A percentile compares a stretch with the other conserved stretches of the same genome.
Conservation (phyloP, 2,888 invertebrate genomes). For the Dichetophora obliterata region DNA sequence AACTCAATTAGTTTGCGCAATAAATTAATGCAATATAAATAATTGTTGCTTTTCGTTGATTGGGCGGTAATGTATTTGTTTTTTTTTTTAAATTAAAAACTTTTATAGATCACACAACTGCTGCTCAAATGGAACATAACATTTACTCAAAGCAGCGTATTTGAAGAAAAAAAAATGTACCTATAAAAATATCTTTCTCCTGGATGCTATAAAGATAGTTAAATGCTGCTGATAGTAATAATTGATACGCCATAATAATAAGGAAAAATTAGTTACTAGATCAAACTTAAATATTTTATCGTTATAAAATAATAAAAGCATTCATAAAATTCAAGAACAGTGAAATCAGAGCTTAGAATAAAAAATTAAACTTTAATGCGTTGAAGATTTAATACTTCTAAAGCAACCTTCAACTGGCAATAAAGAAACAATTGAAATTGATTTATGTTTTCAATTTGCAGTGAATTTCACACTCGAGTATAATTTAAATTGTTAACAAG, state of each 20-base stretch:
- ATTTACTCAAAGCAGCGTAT: too few species aligned
- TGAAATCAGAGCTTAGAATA: background rate
- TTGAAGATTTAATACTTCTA: background rate
- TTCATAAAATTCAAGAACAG: background rate
- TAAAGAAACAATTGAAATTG: slow-evolving; percentile 31
- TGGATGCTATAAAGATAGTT: too few species aligned
- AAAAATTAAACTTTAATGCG: too few species aligned
- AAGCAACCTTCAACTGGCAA: slow-evolving; percentile 2
- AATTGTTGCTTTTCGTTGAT: background rate
- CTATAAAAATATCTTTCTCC: too few species aligned
- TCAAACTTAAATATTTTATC: too few species aligned
- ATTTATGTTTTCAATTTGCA: slow-evolving; percentile 32
- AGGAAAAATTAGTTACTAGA: too few species aligned
- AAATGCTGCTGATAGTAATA: too few species aligned
- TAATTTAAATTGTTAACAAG: slow-evolving; percentile 22
- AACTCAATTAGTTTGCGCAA: background rate
- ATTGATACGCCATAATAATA: too few species aligned
- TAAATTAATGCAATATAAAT: background rate
- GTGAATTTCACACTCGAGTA: slow-evolving; percentile 21
- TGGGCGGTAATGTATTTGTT: background rate
- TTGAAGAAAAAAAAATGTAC: too few species aligned
- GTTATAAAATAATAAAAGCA: background rate
- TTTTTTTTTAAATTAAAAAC: too few species aligned
- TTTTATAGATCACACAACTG: too few species aligned
- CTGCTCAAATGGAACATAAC: too few species aligned